Conservation (phyloP, 1,140 invertebrate species). For the Archivesica marissinica region DNA sequence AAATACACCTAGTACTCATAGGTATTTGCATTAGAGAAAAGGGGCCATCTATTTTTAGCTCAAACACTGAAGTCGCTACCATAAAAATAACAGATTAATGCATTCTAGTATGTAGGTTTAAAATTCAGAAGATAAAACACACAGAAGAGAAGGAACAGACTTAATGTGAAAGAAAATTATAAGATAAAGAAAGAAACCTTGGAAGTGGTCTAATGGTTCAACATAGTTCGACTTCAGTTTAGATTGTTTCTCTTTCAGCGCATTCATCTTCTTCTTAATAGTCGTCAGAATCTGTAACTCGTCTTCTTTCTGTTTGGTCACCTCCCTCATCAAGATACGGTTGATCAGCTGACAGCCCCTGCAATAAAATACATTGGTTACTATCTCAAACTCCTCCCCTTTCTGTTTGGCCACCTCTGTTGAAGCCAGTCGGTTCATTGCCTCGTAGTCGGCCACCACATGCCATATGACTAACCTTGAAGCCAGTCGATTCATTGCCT, state of each 20-base stretch:
- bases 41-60: too few relatives aligned
- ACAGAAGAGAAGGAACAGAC: too few relatives aligned
- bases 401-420: conserved; percentile 95
- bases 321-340: conserved; percentile 93
- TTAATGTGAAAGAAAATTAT: too few relatives aligned
- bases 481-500: too few relatives aligned
- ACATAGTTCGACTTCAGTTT: conserved; percentile 73
- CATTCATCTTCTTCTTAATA: conserved; percentile 98
- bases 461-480: too few relatives aligned
- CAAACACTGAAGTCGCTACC: too few relatives aligned
- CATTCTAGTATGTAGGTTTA: too few relatives aligned
- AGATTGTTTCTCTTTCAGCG: conserved; percentile 94
- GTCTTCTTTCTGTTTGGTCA: conserved; percentile 92
- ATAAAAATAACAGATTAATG: too few relatives aligned
- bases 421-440: conserved; percentile 94
- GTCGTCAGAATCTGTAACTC: conserved; percentile 95
- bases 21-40: too few relatives aligned
- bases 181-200: conserved; percentile 76
- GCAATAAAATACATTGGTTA: conserved; percentile 66
- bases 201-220: conserved; percentile 83
- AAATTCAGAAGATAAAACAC: too few relatives aligned
- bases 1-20: too few relatives aligned
- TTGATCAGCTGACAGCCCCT: conserved; percentile 98
- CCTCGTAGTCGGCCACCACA: conserved; percentile 96
- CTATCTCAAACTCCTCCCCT: conserved; percentile 93